A percentile compares a stretch with the other conserved stretches of the same genome.
These are phyloP conservation scores for Belonocnema kinseyi DNA, from an alignment of 1,140 invertebrate species.

Conservation along the genomic window DNA sequence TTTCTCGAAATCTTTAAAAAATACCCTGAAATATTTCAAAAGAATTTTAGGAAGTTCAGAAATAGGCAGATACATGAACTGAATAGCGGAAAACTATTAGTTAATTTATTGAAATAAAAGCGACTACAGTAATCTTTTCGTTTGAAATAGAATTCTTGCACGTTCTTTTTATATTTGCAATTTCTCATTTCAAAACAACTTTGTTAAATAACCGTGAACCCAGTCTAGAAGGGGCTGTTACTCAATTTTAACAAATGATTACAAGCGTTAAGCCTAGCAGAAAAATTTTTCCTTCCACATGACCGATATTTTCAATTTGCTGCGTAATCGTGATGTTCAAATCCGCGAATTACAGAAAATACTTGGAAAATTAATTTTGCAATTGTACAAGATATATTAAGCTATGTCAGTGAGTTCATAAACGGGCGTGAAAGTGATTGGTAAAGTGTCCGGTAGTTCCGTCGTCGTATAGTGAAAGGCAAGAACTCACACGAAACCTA, in stretches of 20 bases:
- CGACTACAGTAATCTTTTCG: too few species aligned
- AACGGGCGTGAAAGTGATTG: slow-evolving; percentile 58
- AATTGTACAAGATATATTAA: slow-evolving; percentile 37
- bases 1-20: too few species aligned
- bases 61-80: too few species aligned
- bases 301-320: neutral
- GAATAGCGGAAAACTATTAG: too few species aligned
- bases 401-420: slow-evolving; percentile 41
- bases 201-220: neutral
- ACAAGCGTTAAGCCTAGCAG: neutral
- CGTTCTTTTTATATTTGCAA: neutral
- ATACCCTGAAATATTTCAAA: too few species aligned
- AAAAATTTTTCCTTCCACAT: neutral
- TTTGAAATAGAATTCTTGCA: neutral
- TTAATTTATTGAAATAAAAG: too few species aligned
- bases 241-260: slow-evolving; percentile 9
- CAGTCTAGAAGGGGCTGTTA: neutral
- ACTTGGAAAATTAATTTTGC: slow-evolving; percentile 6
- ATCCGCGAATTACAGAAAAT: neutral
- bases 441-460: slow-evolving; percentile 22
- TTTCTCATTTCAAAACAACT: slow-evolving; percentile 2
- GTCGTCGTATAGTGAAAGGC: slow-evolving; percentile 52
- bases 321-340: neutral
- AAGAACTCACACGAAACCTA: slow-evolving; percentile 37
- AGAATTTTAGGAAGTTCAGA: too few species aligned